Evolutionary conservation across 2,113 vertebrate species (phyloP), one percentile per base, ranked within the genome.

Genomic region (Tonatia bakeri): DNA sequence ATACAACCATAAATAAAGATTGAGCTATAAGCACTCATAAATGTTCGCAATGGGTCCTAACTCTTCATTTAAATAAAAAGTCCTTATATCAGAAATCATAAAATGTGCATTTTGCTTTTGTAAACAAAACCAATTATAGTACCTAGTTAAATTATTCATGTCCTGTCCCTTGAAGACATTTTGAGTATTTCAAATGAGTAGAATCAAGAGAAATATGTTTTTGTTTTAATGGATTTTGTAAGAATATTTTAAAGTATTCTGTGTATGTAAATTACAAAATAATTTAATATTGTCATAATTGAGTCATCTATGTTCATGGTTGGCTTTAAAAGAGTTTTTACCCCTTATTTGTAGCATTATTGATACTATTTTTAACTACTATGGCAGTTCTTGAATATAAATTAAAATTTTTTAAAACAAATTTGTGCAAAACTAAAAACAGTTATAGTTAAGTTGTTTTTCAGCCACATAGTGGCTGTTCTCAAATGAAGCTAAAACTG

Each of bases 401-500:
- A 59, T 52, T 86, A 92, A 67, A 87, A 31, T 50, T 67, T 94
- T 91, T 59, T 61, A 26, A 70, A 94, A 91, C 54, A 81, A 94
- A 90, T 77, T 84, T 88, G 5, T 94, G 1, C 77, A 95, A 91
- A 97, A 81, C 43, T 95, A 90, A 90, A 96, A 95, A 40, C 70
- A 83, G 45, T 92, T 96, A 59, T 22, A 95, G 61, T 94, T 64
- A 93, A 95, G 43, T 96, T 96, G 59, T 96, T 97, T 97, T 97
- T 92, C 47, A 94, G 85, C 96, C 75, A 81, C 83, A 95, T 81
- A 73, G 87, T 96, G 92, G 50, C 92, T 96, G 81, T 67, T 96
- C 83, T 96, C 94, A 96, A 93, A 91, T 97, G 95, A 96, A 73
- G 65, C 70, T 96, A 77, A 94, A 97, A 97, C 70, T 95, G 43